Evolutionary conservation across 2,113 vertebrate genomes (phyloP).

Genomic region (Apteryx mantelli): DNA sequence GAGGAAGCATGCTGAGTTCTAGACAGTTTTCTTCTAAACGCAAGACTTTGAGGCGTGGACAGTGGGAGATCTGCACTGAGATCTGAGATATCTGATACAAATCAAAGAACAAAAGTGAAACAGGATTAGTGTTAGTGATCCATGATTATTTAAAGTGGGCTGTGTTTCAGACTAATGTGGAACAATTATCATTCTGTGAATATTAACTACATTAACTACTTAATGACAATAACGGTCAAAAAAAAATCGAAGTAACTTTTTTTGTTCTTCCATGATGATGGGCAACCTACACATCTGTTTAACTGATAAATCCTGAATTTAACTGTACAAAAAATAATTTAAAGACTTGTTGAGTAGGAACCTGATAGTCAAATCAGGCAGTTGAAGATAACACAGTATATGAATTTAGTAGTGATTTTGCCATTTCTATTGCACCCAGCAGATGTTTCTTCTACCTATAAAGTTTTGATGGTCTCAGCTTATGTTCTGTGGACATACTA

Average conservation of each 20-base stretch:
- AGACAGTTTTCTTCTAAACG: conserved; percentile 97
- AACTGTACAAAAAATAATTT: not conserved
- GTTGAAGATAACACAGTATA: not conserved
- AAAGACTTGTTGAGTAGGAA: not conserved
- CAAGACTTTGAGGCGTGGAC: conserved; percentile 94
- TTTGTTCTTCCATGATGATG: not conserved
- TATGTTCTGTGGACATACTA: not conserved
- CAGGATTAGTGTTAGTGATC: not conserved
- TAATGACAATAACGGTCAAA: not conserved
- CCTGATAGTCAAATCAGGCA: not conserved
- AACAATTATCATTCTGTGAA: not conserved
- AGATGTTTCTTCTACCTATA: not conserved
- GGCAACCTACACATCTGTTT: not conserved
- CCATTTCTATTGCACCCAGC: not conserved
- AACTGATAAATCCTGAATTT: not conserved
- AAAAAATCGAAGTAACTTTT: not conserved
- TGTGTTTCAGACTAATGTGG: not conserved
- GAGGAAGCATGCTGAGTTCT: conserved; percentile 91
- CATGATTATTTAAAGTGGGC: not conserved
- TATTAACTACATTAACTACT: not conserved
- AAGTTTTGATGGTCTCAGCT: not conserved
- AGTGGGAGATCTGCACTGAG: conserved; percentile 85
- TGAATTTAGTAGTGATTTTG: not conserved
- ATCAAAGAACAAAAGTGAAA: not conserved
- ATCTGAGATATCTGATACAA: conserved; percentile 88